These are phyloP conservation scores for Cerceris rybyensis DNA, from an alignment of 2,888 invertebrate species.

Conservation along the genomic window DNA sequence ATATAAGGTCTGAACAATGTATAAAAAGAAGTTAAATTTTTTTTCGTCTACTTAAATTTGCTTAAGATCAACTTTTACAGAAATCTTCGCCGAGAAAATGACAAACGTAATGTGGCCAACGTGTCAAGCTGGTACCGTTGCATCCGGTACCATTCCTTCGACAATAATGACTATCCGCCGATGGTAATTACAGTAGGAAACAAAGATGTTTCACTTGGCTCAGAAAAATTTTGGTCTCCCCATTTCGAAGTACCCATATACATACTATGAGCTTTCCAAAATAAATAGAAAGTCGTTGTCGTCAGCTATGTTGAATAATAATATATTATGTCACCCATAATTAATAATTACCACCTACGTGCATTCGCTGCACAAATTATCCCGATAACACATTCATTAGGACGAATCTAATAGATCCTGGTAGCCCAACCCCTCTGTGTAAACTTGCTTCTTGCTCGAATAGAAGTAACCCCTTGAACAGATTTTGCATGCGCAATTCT, in stretches of 20 bases:
- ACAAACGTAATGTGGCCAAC: not conserved
- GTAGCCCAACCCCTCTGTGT: constrained; percentile 61
- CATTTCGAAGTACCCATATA: too few relatives aligned
- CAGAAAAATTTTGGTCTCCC: too few relatives aligned
- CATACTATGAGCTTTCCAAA: too few relatives aligned
- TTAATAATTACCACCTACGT: constrained; percentile 40
- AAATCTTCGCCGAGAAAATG: not conserved
- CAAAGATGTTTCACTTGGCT: not conserved
- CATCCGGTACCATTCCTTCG: constrained; percentile 36
- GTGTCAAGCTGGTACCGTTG: constrained; percentile 26
- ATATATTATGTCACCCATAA: constrained; percentile 12
- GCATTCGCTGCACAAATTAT: constrained; percentile 26
- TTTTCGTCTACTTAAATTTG: not conserved
- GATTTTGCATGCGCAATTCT: constrained; percentile 1
- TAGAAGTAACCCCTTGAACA: constrained; percentile 46
- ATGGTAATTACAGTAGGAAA: constrained; percentile 19
- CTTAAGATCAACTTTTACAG: not conserved
- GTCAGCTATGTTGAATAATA: not conserved
- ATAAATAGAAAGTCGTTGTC: not conserved
- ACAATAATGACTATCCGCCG: constrained; percentile 27
- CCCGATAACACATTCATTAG: constrained; percentile 71
- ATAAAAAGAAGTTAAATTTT: not conserved
- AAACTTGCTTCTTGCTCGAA: constrained; percentile 68
- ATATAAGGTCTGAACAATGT: constrained; percentile 16
- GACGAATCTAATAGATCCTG: constrained; percentile 65